Percentiles rank a stretch among this genome's conserved stretches.
phyloP scores from a whole-genome alignment of 1,140 invertebrate species.

The Trichonephila clavipes region DNA sequence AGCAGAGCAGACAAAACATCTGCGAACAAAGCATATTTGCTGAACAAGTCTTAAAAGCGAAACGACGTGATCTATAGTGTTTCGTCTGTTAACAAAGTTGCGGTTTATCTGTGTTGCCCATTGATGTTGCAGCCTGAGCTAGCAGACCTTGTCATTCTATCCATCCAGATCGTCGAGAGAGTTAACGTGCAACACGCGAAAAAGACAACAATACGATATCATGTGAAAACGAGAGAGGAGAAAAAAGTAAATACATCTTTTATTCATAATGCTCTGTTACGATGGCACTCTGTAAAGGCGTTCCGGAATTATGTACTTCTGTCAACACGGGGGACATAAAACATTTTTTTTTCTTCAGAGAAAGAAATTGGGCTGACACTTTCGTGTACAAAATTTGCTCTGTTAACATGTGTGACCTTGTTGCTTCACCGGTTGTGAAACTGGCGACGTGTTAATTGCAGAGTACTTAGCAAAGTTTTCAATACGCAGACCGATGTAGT shows the following conservation, averaged over 20 bases:
- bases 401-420: conserved; percentile 22
- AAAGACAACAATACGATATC: conserved; percentile 18
- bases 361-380: neutral
- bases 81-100: conserved; percentile 45
- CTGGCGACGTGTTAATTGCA: neutral
- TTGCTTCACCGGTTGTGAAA: conserved; percentile 42
- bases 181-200: conserved; percentile 24
- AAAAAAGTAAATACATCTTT: conserved; percentile 28
- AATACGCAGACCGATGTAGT: neutral
- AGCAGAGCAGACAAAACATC: conserved; percentile 37
- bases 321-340: conserved; percentile 26
- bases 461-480: neutral
- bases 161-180: neutral
- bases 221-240: neutral
- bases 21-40: conserved; percentile 53
- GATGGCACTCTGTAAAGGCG: neutral
- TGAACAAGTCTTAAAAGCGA: conserved; percentile 33
- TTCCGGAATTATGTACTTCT: conserved; percentile 45
- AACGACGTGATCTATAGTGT: conserved; percentile 20
- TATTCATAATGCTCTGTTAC: conserved; percentile 26
- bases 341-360: neutral
- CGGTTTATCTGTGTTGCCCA: neutral
- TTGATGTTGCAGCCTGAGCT: conserved; percentile 33
- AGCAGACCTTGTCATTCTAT: conserved; percentile 31
- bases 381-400: conserved; percentile 1